Evolutionary conservation across 1,140 invertebrate genomes (phyloP).

Genomic region (Diorhabda carinulata): DNA sequence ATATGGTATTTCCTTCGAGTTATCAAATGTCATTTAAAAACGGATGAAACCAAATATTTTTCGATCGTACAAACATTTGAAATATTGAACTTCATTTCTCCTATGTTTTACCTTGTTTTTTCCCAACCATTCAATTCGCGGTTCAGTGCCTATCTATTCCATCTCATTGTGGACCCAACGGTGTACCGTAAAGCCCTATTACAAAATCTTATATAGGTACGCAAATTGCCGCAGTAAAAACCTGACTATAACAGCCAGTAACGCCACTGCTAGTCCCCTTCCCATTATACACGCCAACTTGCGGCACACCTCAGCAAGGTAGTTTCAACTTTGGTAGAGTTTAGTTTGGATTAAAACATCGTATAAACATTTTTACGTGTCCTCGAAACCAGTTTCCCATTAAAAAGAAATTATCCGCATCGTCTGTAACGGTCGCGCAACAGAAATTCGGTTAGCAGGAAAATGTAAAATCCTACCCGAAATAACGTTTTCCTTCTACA

Average conservation of each 20-base stretch:
- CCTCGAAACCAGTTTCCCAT: slow-evolving; percentile 6
- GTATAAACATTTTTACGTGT: slow-evolving; percentile 16
- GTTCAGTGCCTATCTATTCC: too few species aligned
- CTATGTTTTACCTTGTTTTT: too few species aligned
- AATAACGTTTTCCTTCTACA: slow-evolving; percentile 7
- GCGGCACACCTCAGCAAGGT: slow-evolving; percentile 22
- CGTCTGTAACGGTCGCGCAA: background rate
- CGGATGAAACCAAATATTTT: too few species aligned
- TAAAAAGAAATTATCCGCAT: background rate
- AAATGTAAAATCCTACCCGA: background rate
- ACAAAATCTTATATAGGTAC: background rate
- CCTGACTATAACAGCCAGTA: background rate
- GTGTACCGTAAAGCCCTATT: too few species aligned
- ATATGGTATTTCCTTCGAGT: too few species aligned
- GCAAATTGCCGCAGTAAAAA: background rate
- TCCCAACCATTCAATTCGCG: too few species aligned
- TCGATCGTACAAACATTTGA: too few species aligned
- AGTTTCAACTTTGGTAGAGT: slow-evolving; percentile 15
- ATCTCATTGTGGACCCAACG: too few species aligned
- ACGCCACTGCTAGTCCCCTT: slow-evolving; percentile 17
- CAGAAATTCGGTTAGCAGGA: slow-evolving; percentile 12
- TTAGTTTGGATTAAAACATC: slow-evolving; percentile 14
- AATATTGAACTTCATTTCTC: too few species aligned
- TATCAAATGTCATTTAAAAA: too few species aligned
- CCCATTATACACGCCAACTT: slow-evolving; percentile 12